These are phyloP conservation scores for Grammomys surdaster DNA, from an alignment of 2,113 vertebrate genomes.

Conservation along the genomic window DNA sequence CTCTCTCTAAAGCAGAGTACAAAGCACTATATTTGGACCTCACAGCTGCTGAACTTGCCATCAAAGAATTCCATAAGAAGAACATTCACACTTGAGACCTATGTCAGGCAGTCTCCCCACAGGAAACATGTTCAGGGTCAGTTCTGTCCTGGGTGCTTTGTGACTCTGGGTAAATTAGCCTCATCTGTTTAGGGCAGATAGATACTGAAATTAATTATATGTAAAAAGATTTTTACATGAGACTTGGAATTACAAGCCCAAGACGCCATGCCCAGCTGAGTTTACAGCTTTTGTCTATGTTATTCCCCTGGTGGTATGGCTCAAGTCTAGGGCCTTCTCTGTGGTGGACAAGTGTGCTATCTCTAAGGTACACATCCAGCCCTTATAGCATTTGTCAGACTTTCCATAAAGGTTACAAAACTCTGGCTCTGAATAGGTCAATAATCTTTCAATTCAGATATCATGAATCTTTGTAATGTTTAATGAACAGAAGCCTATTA, in stretches of 20 bases:
- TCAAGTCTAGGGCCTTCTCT: neutral
- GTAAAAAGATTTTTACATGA: conserved; percentile 41
- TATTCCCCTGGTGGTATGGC: neutral
- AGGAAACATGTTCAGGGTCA: conserved; percentile 7
- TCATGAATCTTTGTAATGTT: conserved; percentile 3
- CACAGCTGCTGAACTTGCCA: conserved; percentile 20
- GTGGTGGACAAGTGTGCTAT: neutral
- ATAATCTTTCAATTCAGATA: neutral
- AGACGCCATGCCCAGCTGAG: neutral
- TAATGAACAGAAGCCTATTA: neutral
- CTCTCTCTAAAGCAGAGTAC: conserved; percentile 29
- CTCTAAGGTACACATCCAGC: neutral
- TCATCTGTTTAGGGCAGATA: neutral
- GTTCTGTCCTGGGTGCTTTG: conserved; percentile 13
- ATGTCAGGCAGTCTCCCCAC: neutral
- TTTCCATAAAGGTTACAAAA: conserved; percentile 59
- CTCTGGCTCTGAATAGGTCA: conserved; percentile 31
- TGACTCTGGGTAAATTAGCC: conserved; percentile 28
- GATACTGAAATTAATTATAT: conserved; percentile 3
- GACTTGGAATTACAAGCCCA: neutral
- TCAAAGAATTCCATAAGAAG: neutral
- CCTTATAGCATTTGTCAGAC: conserved; percentile 1
- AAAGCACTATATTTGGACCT: neutral
- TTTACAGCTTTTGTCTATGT: neutral
- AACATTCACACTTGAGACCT: neutral